Conservation (phyloP, 2,888 invertebrate genomes). For the Piscicola geometra region DNA sequence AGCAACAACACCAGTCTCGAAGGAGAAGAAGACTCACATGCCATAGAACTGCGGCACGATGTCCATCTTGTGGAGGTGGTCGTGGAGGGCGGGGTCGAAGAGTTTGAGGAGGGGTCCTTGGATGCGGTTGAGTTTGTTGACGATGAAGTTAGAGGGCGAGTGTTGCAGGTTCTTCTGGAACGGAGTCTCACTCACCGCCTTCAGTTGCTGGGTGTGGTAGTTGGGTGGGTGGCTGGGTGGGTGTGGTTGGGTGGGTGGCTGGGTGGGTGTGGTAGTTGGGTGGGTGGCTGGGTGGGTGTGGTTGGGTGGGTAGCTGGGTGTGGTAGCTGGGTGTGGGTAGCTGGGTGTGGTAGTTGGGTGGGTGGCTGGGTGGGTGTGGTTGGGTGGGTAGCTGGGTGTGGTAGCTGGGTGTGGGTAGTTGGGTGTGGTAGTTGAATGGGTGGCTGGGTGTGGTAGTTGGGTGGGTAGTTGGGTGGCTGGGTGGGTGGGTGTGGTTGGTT, state of each 20-base stretch:
- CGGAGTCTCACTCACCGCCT: constrained; percentile 45
- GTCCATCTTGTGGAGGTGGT: constrained; percentile 67
- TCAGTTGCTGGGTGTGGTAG: background rate
- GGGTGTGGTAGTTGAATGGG: background rate
- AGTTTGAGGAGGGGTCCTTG: constrained; percentile 63
- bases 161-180: constrained; percentile 56
- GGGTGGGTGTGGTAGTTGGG: background rate
- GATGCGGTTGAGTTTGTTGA: constrained; percentile 57
- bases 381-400: too few species aligned
- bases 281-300: too few species aligned
- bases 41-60: constrained; percentile 80
- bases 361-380: background rate
- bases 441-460: too few species aligned
- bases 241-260: background rate
- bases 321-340: background rate
- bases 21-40: constrained; percentile 69
- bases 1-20: too few species aligned
- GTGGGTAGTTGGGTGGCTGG: too few species aligned
- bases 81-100: constrained; percentile 63
- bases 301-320: background rate
- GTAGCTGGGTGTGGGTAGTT: background rate
- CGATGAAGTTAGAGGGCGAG: constrained; percentile 55
- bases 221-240: too few species aligned
- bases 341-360: background rate
- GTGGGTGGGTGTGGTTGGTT: background rate